Percentiles rank a stretch among this genome's conserved stretches.
Conservation (phyloP, 2,888 invertebrate species). For the Eristalinus aeneus region DNA sequence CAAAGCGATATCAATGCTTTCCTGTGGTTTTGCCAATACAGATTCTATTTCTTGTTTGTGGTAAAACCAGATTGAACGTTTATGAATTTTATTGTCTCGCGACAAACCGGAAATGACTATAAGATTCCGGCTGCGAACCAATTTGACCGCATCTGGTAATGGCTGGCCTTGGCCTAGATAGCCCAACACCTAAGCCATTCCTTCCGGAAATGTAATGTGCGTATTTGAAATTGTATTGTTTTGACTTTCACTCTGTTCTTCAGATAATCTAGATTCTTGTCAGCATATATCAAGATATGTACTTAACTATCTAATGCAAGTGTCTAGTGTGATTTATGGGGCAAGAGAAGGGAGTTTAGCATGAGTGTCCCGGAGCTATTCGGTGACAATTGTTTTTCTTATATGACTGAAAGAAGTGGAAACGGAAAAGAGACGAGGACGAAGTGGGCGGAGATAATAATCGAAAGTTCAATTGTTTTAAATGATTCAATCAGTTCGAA, state of each 20-base stretch:
- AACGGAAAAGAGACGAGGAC: no score
- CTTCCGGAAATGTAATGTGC: constrained; percentile 8
- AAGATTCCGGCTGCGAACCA: neutral
- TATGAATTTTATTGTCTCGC: neutral
- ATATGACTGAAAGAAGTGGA: no score
- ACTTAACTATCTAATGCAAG: neutral
- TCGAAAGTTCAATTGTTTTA: neutral
- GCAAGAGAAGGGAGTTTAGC: neutral
- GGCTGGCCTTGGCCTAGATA: constrained; percentile 30
- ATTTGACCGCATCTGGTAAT: neutral
- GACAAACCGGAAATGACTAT: constrained; percentile 19
- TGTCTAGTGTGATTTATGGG: neutral
- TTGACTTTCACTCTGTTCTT: neutral
- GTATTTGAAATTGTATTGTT: neutral
- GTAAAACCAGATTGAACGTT: constrained; percentile 19
- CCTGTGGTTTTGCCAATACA: neutral
- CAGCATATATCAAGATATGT: no score
- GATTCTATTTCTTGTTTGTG: neutral
- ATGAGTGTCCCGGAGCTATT: neutral
- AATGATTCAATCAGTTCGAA: neutral
- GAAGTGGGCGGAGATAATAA: neutral
- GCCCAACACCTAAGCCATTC: neutral
- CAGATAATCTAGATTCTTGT: neutral
- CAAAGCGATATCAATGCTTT: neutral
- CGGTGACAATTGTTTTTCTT: neutral